Base-by-base conservation (phyloP, 2,888 invertebrate genomes). In the Tillus elongatus region DNA sequence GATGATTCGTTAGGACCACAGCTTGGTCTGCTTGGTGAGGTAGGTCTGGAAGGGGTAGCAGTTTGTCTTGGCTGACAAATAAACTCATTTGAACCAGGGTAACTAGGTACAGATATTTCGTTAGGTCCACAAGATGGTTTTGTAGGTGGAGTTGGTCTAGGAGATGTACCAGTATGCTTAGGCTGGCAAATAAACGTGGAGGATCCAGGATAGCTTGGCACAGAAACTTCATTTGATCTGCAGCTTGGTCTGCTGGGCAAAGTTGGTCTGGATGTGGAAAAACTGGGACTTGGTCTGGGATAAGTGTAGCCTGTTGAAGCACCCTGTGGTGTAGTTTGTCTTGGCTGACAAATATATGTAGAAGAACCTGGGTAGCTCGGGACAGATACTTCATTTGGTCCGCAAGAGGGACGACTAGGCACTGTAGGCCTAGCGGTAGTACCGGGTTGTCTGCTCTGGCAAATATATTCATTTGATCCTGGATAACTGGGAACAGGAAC, bases 331-430 rank as follows among this genome's bases (percentile, higher is more conserved):
- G 33, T 38, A 3, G 33, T 32, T 13, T 30, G 39, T 26, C 33
- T 38, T 19, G 38, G 16, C 15, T 38, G 38, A 15, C 34, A 38
- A 19, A 38, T 38, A 15, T n/a, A n/a, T n/a, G n/a, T n/a, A n/a
- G n/a, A n/a, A n/a, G n/a, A n/a, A n/a, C n/a, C n/a, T n/a, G n/a
- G n/a, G n/a, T n/a, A n/a, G n/a, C n/a, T n/a, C n/a, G n/a, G n/a
- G n/a, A n/a, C n/a, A n/a, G n/a, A n/a, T n/a, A n/a, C n/a, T n/a
- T n/a, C n/a, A 2, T 34, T 35, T 27, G 39, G 37, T 33, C 26
- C 33, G 10, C 40, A 37, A n/a, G 33, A 36, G 10, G 43, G 41
- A 16, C 30, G 35, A 10, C 42, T 31, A 14, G 50, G 36, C 24
- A 40, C 35, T n/a, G n/a, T n/a, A n/a, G n/a, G n/a, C n/a, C n/a